phyloP scores from a whole-genome alignment of 2,888 invertebrate species.

The Schizotus pectinicornis region DNA sequence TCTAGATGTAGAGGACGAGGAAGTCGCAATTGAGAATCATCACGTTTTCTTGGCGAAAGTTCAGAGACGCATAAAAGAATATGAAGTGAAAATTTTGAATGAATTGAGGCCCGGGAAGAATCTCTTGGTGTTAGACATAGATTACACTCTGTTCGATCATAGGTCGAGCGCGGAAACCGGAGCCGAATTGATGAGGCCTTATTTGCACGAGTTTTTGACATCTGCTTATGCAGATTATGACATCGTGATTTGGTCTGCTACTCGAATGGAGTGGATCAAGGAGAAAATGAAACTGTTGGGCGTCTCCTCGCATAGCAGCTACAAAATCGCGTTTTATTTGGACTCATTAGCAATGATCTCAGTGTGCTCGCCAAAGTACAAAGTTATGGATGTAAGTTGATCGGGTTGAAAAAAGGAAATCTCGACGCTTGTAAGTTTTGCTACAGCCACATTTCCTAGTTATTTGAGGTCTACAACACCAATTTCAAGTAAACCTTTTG shows the following conservation, averaged over 20 bases:
- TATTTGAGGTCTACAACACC: too few species aligned
- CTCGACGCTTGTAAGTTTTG: too few species aligned
- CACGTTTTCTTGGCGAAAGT: slow-evolving; percentile 83
- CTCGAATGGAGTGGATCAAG: slow-evolving; percentile 98
- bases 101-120: slow-evolving; percentile 86
- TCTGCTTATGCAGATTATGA: slow-evolving; percentile 90
- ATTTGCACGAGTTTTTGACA: slow-evolving; percentile 90
- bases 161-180: too few species aligned
- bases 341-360: slow-evolving; percentile 96
- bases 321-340: slow-evolving; percentile 91
- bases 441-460: too few species aligned
- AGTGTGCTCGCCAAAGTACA: too few species aligned
- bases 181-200: slow-evolving; percentile 92
- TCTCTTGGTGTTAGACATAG: slow-evolving; percentile 91
- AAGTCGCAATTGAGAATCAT: too few species aligned
- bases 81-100: slow-evolving; percentile 82
- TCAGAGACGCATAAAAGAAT: slow-evolving; percentile 81
- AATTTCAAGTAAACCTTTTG: too few species aligned
- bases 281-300: slow-evolving; percentile 95
- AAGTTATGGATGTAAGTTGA: too few species aligned
- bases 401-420: too few species aligned
- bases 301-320: slow-evolving; percentile 79
- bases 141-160: slow-evolving; percentile 96
- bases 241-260: slow-evolving; percentile 98
- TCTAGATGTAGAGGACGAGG: slow-evolving; percentile 88